phyloP scores from a whole-genome alignment of 2,113 vertebrate genomes.

The Gallinago undulata region DNA sequence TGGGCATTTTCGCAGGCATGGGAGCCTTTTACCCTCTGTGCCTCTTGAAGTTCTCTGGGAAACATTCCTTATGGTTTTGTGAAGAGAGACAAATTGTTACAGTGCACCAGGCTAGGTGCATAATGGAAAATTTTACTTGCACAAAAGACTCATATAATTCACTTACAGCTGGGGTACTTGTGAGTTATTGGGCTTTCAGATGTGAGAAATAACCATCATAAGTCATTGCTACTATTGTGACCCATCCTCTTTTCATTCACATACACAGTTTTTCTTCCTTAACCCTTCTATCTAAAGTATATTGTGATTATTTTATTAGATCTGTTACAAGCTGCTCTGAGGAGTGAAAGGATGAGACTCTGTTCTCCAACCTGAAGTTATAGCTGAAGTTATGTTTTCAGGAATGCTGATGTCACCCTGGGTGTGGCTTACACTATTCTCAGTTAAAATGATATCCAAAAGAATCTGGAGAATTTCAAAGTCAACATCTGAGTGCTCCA shows the following conservation, averaged over 20 bases:
- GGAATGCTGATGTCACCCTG: neutral
- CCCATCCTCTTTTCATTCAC: neutral
- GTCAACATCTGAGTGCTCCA: neutral
- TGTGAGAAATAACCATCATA: conserved; percentile 29
- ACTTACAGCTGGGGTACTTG: neutral
- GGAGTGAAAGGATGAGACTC: neutral
- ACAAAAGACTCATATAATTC: conserved; percentile 25
- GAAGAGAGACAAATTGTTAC: conserved; percentile 23
- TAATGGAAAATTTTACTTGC: conserved; percentile 17
- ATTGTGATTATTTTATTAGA: conserved; percentile 33
- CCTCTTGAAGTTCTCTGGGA: neutral
- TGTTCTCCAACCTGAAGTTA: neutral
- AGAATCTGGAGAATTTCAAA: neutral
- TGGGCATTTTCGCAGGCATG: neutral
- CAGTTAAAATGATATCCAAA: neutral
- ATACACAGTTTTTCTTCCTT: neutral
- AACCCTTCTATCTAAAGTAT: neutral
- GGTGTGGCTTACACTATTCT: neutral
- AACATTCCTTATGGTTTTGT: neutral
- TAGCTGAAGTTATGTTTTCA: neutral
- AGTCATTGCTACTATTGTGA: conserved; percentile 27
- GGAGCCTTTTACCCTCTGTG: neutral
- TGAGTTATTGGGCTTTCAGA: conserved; percentile 35
- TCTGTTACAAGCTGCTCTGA: neutral
- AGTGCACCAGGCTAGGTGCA: neutral